Percentiles rank a stretch among this genome's conserved stretches.
phyloP scores from a whole-genome alignment of 2,888 invertebrate species.

The Strigamia transsilvanica region DNA sequence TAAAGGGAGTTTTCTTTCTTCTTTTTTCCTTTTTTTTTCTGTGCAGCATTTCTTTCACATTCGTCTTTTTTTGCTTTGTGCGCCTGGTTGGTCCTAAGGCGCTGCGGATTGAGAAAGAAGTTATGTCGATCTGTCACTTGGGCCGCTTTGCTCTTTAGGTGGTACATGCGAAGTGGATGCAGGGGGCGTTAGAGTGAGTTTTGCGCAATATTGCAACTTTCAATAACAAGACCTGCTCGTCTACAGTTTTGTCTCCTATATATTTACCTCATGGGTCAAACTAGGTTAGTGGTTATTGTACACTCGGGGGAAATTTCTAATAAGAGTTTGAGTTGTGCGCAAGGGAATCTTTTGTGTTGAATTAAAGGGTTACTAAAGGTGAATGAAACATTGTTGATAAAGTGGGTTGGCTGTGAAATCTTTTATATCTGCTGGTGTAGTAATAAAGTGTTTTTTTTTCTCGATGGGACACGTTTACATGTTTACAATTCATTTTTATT shows the following conservation, averaged over 20 bases:
- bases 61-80: neutral
- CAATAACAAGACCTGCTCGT: constrained; percentile 36
- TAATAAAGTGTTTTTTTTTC: neutral
- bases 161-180: neutral
- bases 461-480: no score
- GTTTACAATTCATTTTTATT: no score
- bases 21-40: neutral
- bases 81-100: constrained; percentile 7
- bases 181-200: neutral
- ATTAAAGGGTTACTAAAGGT: constrained; percentile 24
- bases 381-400: neutral
- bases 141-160: neutral
- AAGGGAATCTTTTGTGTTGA: neutral
- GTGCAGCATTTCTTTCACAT: neutral
- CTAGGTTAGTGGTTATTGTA: constrained; percentile 40
- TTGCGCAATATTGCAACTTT: constrained; percentile 36
- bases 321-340: constrained; percentile 23
- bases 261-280: constrained; percentile 31
- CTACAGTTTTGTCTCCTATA: constrained; percentile 20
- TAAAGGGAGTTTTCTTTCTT: constrained; percentile 18
- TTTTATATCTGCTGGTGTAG: neutral
- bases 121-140: constrained; percentile 36
- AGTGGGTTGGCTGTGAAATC: neutral
- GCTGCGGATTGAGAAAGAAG: neutral
- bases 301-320: constrained; percentile 30